Evolutionary conservation across 1,140 invertebrate species (phyloP), one percentile per base, ranked within the genome.

Genomic region (Babylonia areolata): DNA sequence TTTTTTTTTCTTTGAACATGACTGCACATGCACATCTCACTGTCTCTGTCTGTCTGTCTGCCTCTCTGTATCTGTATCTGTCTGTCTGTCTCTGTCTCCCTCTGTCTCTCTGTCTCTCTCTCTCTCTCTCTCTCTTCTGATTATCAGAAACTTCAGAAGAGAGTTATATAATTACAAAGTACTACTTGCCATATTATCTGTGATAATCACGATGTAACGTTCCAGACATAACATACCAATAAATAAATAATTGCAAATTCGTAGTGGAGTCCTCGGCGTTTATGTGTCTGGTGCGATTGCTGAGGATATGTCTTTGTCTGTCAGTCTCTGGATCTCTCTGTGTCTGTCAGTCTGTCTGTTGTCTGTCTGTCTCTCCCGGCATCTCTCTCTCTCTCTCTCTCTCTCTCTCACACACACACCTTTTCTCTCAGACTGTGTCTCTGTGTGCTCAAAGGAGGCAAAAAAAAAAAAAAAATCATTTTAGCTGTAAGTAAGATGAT

Each of bases 71-170:
- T 83, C 81, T 82, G 17, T 83, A 51, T 83, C 51, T 69, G 1
- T 83, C 81, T 83, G 28, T 64, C 81, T 83, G 35, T 83, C 81
- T 83, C 51, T 83, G 51, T 83, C 51, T 82, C 81, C 33, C 28
- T 82, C 81, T 58, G 0, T 83, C 81, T 83, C 2, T 37, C 71
- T 73, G 1, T 73, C n/a, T 73, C 71, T 73, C 71, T 35, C n/a
- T 73, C 3, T 73, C 31, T 73, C 31, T 73, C 58, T 64, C 17
- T 64, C 28, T 20, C 58, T 6, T 64, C 58, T 64, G 20, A 64
- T 64, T 12, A n/a, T 23, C 17, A 23, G 28, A 64, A 0, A 64
- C 28, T 64, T 64, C 28, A 64, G 58, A 64, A 64, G 5, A 64
- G n/a, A n/a, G n/a, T n/a, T n/a, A 23, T 64, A 64, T 64, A 23